A percentile compares a stretch with the other conserved stretches of the same genome.
Conservation (phyloP, 2,888 invertebrate species). For the Tenthredo livida region DNA sequence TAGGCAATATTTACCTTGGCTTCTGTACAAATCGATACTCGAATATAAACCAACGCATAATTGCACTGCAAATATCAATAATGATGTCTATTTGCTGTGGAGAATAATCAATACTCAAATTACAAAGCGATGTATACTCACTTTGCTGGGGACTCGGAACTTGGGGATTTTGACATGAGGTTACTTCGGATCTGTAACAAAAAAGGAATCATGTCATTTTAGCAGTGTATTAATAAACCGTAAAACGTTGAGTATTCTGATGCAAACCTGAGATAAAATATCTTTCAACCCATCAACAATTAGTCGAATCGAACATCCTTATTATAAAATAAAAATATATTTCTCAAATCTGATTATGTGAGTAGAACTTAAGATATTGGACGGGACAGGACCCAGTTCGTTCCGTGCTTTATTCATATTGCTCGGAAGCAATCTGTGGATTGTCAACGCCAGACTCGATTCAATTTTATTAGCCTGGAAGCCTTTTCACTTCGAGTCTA, state of each 20-base stretch:
- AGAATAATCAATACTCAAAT: conserved; percentile 10
- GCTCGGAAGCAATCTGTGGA: not conserved
- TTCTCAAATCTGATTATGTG: not conserved
- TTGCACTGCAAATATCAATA: conserved; percentile 17
- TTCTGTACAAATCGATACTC: not conserved
- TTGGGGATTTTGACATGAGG: conserved; percentile 62
- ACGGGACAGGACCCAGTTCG: not conserved
- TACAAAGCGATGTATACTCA: conserved; percentile 57
- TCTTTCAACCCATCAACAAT: not conserved
- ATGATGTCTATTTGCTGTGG: conserved; percentile 12
- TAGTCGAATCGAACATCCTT: not conserved
- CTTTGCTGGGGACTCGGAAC: conserved; percentile 61
- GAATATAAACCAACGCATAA: not conserved
- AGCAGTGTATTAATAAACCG: not conserved
- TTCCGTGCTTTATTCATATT: not conserved
- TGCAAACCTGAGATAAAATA: not conserved
- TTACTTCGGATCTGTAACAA: conserved; percentile 62
- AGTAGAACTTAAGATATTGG: not conserved
- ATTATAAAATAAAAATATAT: not conserved
- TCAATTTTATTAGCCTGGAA: not conserved
- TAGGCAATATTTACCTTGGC: not conserved
- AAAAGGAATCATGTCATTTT: not conserved
- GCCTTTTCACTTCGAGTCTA: not conserved
- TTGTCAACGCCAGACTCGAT: not conserved
- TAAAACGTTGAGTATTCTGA: not conserved